A percentile compares a stretch with the other conserved stretches of the same genome.
These are phyloP conservation scores for Drosophila neotestacea DNA, from an alignment of 2,888 invertebrate species.

Conservation along the genomic window DNA sequence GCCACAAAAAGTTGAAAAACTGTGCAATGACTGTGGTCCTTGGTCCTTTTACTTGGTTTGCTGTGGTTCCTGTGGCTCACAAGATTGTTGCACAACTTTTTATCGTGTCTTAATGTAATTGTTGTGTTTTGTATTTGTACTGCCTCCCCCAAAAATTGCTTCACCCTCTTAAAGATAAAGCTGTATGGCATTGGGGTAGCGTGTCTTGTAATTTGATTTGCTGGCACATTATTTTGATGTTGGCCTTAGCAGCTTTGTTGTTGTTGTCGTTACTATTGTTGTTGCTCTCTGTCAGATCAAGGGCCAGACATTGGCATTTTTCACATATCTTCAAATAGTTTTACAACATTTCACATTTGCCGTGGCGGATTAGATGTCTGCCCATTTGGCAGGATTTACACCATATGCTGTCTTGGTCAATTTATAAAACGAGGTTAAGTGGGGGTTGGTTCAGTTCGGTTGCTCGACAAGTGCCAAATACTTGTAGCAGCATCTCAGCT, in stretches of 20 bases:
- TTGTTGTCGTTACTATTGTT: conserved; percentile 22
- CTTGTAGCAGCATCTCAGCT: conserved; percentile 11
- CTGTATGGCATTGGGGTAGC: conserved; percentile 29
- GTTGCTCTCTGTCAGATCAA: conserved; percentile 12
- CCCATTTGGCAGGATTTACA: conserved; percentile 73
- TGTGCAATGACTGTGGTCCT: conserved; percentile 73
- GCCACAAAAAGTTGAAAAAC: conserved; percentile 80
- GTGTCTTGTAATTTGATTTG: conserved; percentile 77
- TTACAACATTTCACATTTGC: conserved; percentile 72
- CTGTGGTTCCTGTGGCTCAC: conserved; percentile 31
- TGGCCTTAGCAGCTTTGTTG: conserved; percentile 43
- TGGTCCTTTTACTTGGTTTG: conserved; percentile 25
- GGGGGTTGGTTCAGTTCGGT: conserved; percentile 14
- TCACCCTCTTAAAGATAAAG: conserved; percentile 42
- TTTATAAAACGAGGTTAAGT: conserved; percentile 74
- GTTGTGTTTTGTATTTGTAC: conserved; percentile 71
- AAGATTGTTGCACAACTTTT: conserved; percentile 77
- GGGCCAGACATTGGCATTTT: conserved; percentile 41
- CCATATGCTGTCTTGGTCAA: conserved; percentile 74
- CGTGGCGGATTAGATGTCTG: conserved; percentile 63
- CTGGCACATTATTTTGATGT: conserved; percentile 78
- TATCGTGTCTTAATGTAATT: conserved; percentile 82
- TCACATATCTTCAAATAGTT: conserved; percentile 70
- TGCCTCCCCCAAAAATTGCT: conserved; percentile 4
- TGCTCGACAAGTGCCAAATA: conserved; percentile 48